These are phyloP conservation scores for Hirtodrosophila trivittata DNA, from an alignment of 2,888 invertebrate species.

Conservation along the genomic window DNA sequence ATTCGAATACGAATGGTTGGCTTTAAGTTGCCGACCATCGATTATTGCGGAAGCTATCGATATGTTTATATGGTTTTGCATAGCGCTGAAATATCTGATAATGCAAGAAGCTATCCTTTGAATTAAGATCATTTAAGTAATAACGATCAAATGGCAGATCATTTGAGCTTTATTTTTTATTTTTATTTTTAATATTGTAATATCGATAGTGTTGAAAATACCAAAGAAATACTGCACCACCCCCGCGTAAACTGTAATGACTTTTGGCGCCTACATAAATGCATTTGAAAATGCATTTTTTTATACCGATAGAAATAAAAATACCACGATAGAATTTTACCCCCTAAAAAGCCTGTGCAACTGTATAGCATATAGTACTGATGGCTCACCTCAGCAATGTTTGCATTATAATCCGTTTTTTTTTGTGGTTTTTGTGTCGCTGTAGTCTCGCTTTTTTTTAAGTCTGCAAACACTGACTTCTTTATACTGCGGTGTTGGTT, in stretches of 20 bases:
- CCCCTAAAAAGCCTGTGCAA: too few species aligned
- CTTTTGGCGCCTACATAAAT: not conserved
- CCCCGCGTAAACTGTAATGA: conserved; percentile 22
- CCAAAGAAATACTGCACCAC: conserved; percentile 13
- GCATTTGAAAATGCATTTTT: conserved; percentile 11
- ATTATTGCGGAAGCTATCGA: conserved; percentile 43
- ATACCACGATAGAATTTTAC: too few species aligned
- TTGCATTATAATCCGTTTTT: too few species aligned
- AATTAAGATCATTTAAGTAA: too few species aligned
- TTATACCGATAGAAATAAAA: not conserved
- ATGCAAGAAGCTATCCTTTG: too few species aligned
- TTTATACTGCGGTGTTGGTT: not conserved
- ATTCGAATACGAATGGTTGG: conserved; percentile 59
- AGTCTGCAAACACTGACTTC: not conserved
- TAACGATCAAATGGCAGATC: too few species aligned
- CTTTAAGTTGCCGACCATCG: conserved; percentile 39
- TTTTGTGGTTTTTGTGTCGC: too few species aligned
- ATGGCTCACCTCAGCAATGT: too few species aligned
- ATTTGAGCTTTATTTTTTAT: not conserved
- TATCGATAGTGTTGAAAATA: conserved; percentile 21
- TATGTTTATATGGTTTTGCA: conserved; percentile 12
- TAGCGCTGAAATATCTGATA: too few species aligned
- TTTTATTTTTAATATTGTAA: not conserved
- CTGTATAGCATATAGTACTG: too few species aligned
- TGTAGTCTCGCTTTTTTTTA: too few species aligned